phyloP scores from a whole-genome alignment of 2,797 vertebrate genomes.

The Malacoctenus gilli region DNA sequence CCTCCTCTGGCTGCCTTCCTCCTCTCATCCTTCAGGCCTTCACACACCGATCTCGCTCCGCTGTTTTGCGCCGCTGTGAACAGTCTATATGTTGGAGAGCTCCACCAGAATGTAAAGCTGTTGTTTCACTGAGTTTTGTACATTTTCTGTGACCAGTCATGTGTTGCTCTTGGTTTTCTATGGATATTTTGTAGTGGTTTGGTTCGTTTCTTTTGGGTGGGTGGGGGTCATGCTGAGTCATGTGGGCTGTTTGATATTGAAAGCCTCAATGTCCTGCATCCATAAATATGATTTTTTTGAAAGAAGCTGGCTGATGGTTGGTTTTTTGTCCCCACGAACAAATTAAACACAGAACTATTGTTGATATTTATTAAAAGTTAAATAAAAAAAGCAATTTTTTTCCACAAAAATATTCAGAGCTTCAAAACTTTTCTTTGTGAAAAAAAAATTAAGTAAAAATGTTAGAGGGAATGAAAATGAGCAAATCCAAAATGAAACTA shows the following conservation, averaged over 20 bases:
- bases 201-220: slow-evolving; percentile 45
- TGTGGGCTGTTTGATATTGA: slow-evolving; percentile 75
- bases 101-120: slow-evolving; percentile 72
- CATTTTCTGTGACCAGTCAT: slow-evolving; percentile 62
- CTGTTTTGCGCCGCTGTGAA: slow-evolving; percentile 55
- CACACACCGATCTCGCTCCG: slow-evolving; percentile 38
- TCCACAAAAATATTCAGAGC: too few species aligned
- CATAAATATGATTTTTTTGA: slow-evolving; percentile 65
- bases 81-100: slow-evolving; percentile 47
- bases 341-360: slow-evolving; percentile 4
- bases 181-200: slow-evolving; percentile 75
- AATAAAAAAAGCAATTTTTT: slow-evolving; percentile 8
- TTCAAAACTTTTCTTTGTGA: too few species aligned
- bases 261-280: slow-evolving; percentile 66
- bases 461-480: too few species aligned
- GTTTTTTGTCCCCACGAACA: background rate
- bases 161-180: slow-evolving; percentile 76
- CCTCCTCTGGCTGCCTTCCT: slow-evolving; percentile 35
- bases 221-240: slow-evolving; percentile 67
- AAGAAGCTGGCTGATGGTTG: slow-evolving; percentile 34
- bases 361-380: background rate
- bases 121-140: slow-evolving; percentile 78
- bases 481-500: too few species aligned
- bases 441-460: too few species aligned
- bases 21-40: slow-evolving; percentile 49